Conservation (phyloP, 2,888 invertebrate species). For the Acanthosepion esculentum region DNA sequence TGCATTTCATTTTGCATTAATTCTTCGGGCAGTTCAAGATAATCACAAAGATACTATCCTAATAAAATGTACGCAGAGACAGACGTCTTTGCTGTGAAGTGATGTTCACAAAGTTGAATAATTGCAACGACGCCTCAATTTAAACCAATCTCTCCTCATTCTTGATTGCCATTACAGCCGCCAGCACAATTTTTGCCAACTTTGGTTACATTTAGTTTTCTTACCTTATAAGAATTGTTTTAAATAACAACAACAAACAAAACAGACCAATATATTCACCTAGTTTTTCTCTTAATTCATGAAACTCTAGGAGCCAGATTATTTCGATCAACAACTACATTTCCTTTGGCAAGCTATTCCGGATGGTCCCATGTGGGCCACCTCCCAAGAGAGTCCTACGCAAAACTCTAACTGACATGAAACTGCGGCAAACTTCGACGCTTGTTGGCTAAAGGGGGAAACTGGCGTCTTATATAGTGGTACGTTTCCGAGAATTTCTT, state of each 20-base stretch:
- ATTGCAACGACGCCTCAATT: neutral
- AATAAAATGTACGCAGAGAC: neutral
- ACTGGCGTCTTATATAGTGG: neutral
- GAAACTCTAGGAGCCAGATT: neutral
- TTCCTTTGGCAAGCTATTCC: neutral
- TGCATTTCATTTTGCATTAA: no score
- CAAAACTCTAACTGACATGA: neutral
- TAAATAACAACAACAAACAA: neutral
- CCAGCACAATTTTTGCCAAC: neutral
- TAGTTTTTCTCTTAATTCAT: neutral
- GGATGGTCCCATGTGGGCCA: neutral
- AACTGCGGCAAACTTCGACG: neutral
- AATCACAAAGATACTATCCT: no score
- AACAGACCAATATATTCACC: neutral
- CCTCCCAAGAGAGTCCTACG: neutral
- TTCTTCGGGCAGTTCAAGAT: no score
- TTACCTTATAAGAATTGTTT: neutral
- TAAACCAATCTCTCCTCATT: neutral
- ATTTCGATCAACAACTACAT: neutral
- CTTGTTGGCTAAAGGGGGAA: neutral
- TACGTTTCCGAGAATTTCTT: neutral
- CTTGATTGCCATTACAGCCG: neutral
- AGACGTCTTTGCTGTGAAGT: neutral
- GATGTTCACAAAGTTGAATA: neutral
- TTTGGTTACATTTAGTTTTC: neutral